Base-by-base conservation (phyloP, 2,797 vertebrate species). In the Tapirus indicus region DNA sequence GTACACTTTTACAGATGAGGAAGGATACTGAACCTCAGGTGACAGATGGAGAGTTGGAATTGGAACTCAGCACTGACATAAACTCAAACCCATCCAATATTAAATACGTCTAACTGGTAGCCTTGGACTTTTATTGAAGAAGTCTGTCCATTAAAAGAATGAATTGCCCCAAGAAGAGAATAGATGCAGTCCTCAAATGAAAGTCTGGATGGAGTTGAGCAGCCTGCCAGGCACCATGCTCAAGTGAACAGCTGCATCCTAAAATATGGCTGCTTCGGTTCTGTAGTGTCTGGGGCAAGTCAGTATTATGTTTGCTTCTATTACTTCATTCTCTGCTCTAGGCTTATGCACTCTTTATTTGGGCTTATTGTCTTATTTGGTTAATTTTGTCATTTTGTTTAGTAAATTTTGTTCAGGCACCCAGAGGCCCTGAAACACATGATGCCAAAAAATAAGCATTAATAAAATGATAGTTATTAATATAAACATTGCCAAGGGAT, bases 381-480 rank as follows among this genome's bases (percentile, higher is more conserved):
- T 86, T 98, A 95, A 98, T 97, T 96, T 96, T 97, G 87, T 96
- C 56, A 94, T 96, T 98, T 94, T 87, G n/a, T 95, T 95, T 27
- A 97, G 92, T 62, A 92, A 97, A 71, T 82, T 83, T 85, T 95
- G 25, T 94, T 79, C 62, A 83, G 64, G 79, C 4, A 2, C 88
- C 91, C 79, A 98, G 93, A 89, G 95, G 96, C 92, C 89, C 96
- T 97, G 96, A 96, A 47, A 52, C 71, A 96, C 5, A 0, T 12
- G 25, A 20, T 16, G 17, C 60, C 44, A 94, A 97, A 95, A 97
- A 88, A 25, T 75, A 95, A 95, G 92, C 52, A 83, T 83, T 90
- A 92, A 95, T 96, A 96, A 97, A 97, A 94, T 10, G 44, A 91
- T 83, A 58, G 58, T 69, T 95, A 91, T 96, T 95, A 93, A 96